phyloP scores from a whole-genome alignment of 2,797 vertebrate genomes.

The Channallabes apus region DNA sequence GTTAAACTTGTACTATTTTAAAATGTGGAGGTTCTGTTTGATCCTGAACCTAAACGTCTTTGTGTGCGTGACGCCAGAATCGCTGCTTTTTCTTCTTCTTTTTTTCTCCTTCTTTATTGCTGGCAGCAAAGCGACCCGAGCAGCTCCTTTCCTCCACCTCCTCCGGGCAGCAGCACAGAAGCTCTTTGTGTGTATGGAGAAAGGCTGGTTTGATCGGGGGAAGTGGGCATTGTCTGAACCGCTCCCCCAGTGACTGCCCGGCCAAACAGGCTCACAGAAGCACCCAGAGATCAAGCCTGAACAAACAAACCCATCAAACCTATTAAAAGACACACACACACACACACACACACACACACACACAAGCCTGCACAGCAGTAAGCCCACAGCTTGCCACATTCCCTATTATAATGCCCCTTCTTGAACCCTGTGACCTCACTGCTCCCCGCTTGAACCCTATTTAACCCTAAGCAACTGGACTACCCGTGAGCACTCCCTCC shows the following conservation, averaged over 20 bases:
- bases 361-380: slow-evolving; percentile 2
- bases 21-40: neutral
- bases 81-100: neutral
- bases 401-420: slow-evolving; percentile 29
- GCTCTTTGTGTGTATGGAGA: slow-evolving; percentile 46
- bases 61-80: slow-evolving; percentile 5
- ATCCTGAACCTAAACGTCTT: neutral
- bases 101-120: slow-evolving; percentile 12
- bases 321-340: slow-evolving; percentile 42
- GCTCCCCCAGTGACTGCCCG: slow-evolving; percentile 48
- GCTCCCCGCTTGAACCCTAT: slow-evolving; percentile 1
- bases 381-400: slow-evolving; percentile 25
- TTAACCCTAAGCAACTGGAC: slow-evolving; percentile 4
- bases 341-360: slow-evolving; percentile 39
- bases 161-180: slow-evolving; percentile 43
- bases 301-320: slow-evolving; percentile 46
- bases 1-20: neutral
- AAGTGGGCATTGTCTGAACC: slow-evolving; percentile 53
- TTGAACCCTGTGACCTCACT: slow-evolving; percentile 33
- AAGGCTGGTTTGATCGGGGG: slow-evolving; percentile 53
- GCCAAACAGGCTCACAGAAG: slow-evolving; percentile 51
- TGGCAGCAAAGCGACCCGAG: slow-evolving; percentile 26
- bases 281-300: slow-evolving; percentile 44
- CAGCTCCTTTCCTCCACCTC: slow-evolving; percentile 37
- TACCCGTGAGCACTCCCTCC: slow-evolving; percentile 13